Evolutionary conservation across 2,888 invertebrate species (phyloP), one percentile per base, ranked within the genome.

Genomic region (Agrochola circellaris): DNA sequence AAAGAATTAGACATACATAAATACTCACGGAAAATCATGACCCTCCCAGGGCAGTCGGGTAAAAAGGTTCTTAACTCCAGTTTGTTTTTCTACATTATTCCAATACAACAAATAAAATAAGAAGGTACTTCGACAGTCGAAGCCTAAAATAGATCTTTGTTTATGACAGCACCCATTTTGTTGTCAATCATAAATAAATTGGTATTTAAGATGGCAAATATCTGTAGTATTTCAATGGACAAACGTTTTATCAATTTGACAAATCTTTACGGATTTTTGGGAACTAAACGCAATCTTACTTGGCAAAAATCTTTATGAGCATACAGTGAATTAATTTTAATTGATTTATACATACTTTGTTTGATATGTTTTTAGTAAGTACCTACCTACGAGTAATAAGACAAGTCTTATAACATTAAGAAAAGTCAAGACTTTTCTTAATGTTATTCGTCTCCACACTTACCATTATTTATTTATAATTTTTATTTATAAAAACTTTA

Each of bases 181-280:
- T 42, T 75, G 64, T 75, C 73, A 74, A 69, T 75, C 70, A 71
- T 54, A 75, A 70, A 56, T 13, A 45, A 68, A 70, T 75, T 65
- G 51, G 38, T 60, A 70, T 62, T 71, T 15, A 11, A 20, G 9
- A 56, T 5, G 6, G 13, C 13, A 56, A 61, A 54, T 26, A n/a
- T 62, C 6, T 58, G 5, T 13, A 54, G 3, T 51, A 15, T 13
- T 73, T 45, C 13, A 45, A 23, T 17, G 26, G 45, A 65, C 26
- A 8, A 54, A 15, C 6, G 38, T 7, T 38, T 38, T 51, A 30
- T 20, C 17, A 60, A 60, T 30, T 60, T 30, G 17, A 8, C 3
- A 60, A 60, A 58, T 26, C 1, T 11, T 11, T 56, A 11, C 4
- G 2, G 45, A 30, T 6, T 38, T 48, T 51, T 51, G 0, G 54